Evolutionary conservation across 1,140 invertebrate genomes (phyloP).

Genomic region (Plutomurus gul): DNA sequence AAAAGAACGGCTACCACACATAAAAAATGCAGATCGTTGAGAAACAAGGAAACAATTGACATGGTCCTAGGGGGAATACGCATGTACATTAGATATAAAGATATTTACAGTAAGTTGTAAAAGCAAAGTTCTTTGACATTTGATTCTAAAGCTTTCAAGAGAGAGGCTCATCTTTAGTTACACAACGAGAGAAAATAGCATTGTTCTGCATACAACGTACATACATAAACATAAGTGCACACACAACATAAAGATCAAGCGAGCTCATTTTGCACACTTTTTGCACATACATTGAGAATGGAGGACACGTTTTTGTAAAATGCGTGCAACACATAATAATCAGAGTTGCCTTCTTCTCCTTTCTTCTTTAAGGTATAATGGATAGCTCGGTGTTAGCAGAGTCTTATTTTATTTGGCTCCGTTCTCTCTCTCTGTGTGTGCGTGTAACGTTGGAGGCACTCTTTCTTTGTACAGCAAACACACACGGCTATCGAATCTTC

Average conservation of each 20-base stretch:
- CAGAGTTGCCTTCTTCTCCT: background rate
- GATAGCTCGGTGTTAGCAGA: no score
- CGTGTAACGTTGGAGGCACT: no score
- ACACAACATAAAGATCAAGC: slow-evolving; percentile 27
- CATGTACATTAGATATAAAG: no score
- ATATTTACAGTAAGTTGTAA: no score
- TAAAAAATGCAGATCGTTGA: no score
- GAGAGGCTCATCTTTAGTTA: slow-evolving; percentile 11
- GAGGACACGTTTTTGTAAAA: background rate
- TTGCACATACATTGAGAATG: slow-evolving; percentile 19
- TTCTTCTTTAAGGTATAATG: no score
- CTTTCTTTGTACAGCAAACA: background rate
- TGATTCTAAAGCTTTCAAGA: slow-evolving; percentile 11
- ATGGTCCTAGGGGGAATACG: no score
- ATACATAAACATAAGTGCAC: slow-evolving; percentile 24
- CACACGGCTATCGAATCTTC: background rate
- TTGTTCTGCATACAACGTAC: slow-evolving; percentile 8
- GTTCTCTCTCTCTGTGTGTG: no score
- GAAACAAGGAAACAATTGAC: no score
- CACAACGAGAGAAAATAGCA: slow-evolving; percentile 4
- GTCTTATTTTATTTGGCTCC: no score
- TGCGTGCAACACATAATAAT: slow-evolving; percentile 21
- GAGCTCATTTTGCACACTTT: slow-evolving; percentile 23
- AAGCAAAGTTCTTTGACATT: no score
- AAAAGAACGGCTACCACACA: no score